A percentile compares a stretch with the other conserved stretches of the same genome.
Evolutionary conservation across 1,140 invertebrate species (phyloP).

Genomic region (Pissodes strobi): DNA sequence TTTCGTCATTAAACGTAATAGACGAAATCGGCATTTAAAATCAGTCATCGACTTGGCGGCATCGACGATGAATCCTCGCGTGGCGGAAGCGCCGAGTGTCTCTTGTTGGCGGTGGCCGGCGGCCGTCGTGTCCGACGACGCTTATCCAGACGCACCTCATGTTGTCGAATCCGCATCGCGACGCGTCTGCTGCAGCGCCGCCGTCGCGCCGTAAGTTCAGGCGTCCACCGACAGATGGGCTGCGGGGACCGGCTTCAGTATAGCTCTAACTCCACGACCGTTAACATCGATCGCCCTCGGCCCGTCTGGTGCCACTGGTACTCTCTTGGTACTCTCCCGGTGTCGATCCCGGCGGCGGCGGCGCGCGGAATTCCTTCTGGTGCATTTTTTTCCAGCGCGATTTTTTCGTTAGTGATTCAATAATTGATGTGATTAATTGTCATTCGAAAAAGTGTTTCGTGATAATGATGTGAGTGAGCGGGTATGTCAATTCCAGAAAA

Average conservation of each 20-base stretch:
- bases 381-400: constrained; percentile 20
- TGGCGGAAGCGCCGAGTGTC: neutral
- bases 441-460: no score
- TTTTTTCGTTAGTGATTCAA: constrained; percentile 3
- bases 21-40: no score
- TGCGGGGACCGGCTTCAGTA: constrained; percentile 46
- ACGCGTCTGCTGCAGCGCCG: constrained; percentile 16
- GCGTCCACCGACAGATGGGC: constrained; percentile 48
- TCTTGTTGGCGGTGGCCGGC: constrained; percentile 3
- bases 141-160: constrained; percentile 15
- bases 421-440: no score
- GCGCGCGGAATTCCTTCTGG: constrained; percentile 21
- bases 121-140: neutral
- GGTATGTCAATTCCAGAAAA: constrained; percentile 34
- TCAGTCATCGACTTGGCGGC: no score
- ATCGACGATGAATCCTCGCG: no score
- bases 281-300: constrained; percentile 41
- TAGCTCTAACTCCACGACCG: constrained; percentile 48
- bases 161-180: neutral
- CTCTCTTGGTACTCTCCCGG: constrained; percentile 33
- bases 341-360: no score
- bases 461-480: constrained; percentile 36
- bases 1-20: no score
- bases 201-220: constrained; percentile 37
- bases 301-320: constrained; percentile 21